These are phyloP conservation scores for Lobophora halterata DNA, from an alignment of 2,888 invertebrate genomes.

Conservation along the genomic window DNA sequence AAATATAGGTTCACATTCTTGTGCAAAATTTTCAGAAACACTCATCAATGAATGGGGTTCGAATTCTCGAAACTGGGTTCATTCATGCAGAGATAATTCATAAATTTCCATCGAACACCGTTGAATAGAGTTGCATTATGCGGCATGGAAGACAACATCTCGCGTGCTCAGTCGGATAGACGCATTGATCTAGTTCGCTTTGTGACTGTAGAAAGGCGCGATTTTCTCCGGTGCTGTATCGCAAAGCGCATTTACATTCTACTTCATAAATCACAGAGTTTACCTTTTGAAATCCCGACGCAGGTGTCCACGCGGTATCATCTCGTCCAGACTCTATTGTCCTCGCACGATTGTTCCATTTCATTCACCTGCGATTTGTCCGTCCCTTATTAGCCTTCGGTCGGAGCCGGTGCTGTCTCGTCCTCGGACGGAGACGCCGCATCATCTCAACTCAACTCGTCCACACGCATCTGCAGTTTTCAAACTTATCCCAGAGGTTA, in stretches of 20 bases:
- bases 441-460: slow-evolving; percentile 39
- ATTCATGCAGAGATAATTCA: slow-evolving; percentile 41
- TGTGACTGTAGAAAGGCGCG: slow-evolving; percentile 54
- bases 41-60: slow-evolving; percentile 33
- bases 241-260: slow-evolving; percentile 47
- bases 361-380: slow-evolving; percentile 63
- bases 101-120: slow-evolving; percentile 28
- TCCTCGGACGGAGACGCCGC: slow-evolving; percentile 36
- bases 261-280: slow-evolving; percentile 61
- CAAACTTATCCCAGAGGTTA: slow-evolving; percentile 28
- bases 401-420: slow-evolving; percentile 39
- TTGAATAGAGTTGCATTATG: slow-evolving; percentile 39
- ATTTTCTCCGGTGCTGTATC: slow-evolving; percentile 61
- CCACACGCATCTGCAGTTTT: slow-evolving; percentile 26
- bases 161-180: slow-evolving; percentile 47
- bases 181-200: slow-evolving; percentile 54
- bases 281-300: slow-evolving; percentile 45
- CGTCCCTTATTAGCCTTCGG: slow-evolving; percentile 56
- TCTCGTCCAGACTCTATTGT: slow-evolving; percentile 51
- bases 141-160: slow-evolving; percentile 48
- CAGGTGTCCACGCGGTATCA: slow-evolving; percentile 61
- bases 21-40: slow-evolving; percentile 45
- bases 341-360: slow-evolving; percentile 42
- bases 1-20: slow-evolving; percentile 34
- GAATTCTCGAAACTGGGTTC: slow-evolving; percentile 40